Percentiles rank a stretch among this genome's conserved stretches.
phyloP scores from a whole-genome alignment of 92 coral and sea anemone genomes.

The Zoanthus sociatus region DNA sequence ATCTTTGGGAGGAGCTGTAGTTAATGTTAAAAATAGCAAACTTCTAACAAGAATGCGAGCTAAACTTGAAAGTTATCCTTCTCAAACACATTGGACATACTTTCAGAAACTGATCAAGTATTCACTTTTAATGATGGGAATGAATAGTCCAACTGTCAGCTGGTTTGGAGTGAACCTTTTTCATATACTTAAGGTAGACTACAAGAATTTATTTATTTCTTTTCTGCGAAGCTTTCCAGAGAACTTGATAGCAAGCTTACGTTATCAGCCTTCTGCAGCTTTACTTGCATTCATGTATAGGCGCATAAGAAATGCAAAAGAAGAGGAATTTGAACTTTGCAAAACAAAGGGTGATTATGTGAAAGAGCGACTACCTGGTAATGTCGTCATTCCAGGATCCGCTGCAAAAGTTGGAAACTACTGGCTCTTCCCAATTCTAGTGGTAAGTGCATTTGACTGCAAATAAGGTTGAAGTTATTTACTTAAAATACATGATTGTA shows the following conservation, averaged over 20 bases:
- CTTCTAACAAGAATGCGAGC: constrained; percentile 83
- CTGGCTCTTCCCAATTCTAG: constrained; percentile 94
- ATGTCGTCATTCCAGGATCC: constrained; percentile 88
- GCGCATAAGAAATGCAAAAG: constrained; percentile 64
- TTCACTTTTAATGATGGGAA: constrained; percentile 75
- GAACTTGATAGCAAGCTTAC: constrained; percentile 65
- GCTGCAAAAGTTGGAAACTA: constrained; percentile 78
- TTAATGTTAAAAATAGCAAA: constrained; percentile 68
- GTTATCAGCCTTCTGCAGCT: constrained; percentile 85
- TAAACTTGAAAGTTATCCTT: constrained; percentile 72
- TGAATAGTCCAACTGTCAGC: constrained; percentile 63
- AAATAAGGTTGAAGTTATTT: too few species aligned
- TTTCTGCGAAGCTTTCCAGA: constrained; percentile 95
- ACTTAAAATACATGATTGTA: too few species aligned
- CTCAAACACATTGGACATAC: constrained; percentile 74
- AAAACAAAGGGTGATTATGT: constrained; percentile 96
- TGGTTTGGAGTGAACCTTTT: constrained; percentile 57
- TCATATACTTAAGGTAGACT: constrained; percentile 65
- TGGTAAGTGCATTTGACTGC: constrained; percentile 69
- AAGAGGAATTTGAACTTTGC: constrained; percentile 67
- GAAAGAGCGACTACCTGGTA: constrained; percentile 69
- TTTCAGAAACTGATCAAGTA: constrained; percentile 76
- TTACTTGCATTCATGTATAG: constrained; percentile 83
- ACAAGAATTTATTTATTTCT: constrained; percentile 81
- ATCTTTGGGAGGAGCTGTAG: constrained; percentile 91